These are phyloP conservation scores for Phenganax marumi DNA, from an alignment of 92 coral and sea anemone genomes.

Conservation along the genomic window DNA sequence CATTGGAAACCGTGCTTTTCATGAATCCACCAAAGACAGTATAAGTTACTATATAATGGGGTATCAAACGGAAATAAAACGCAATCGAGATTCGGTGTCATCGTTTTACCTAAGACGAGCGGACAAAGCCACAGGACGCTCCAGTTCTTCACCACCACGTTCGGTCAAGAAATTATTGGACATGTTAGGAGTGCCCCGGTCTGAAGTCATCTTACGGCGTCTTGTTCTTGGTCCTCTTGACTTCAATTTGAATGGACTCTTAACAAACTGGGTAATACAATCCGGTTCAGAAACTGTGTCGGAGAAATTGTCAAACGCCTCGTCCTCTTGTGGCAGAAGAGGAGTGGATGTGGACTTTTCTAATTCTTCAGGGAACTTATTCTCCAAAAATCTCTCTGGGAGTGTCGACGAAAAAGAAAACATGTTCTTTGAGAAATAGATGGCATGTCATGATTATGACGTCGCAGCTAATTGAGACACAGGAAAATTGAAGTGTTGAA, in stretches of 20 bases:
- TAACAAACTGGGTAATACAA: neutral
- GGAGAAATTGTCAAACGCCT: neutral
- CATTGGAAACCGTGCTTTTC: too few relatives aligned
- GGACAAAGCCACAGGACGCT: conserved; percentile 39
- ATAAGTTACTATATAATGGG: too few relatives aligned
- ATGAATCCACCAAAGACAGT: too few relatives aligned
- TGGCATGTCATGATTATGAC: conserved; percentile 11
- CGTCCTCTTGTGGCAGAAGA: neutral
- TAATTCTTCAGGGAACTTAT: neutral
- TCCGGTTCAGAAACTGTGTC: conserved; percentile 41
- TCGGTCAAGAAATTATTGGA: neutral
- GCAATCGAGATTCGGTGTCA: neutral
- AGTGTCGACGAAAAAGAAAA: conserved; percentile 9
- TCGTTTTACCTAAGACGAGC: conserved; percentile 29
- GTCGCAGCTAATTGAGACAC: conserved; percentile 4
- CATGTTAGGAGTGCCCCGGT: neutral
- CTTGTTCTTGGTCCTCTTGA: neutral
- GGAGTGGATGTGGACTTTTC: conserved; percentile 33
- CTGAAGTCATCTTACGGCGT: neutral
- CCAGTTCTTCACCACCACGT: conserved; percentile 7
- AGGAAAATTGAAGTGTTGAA: neutral
- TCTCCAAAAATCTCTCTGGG: conserved; percentile 3
- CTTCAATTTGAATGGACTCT: conserved; percentile 20
- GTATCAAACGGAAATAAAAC: neutral
- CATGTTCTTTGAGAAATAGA: conserved; percentile 9